Evolutionary conservation across 2,113 vertebrate genomes (phyloP).

Genomic region (Copsychus sechellarum): DNA sequence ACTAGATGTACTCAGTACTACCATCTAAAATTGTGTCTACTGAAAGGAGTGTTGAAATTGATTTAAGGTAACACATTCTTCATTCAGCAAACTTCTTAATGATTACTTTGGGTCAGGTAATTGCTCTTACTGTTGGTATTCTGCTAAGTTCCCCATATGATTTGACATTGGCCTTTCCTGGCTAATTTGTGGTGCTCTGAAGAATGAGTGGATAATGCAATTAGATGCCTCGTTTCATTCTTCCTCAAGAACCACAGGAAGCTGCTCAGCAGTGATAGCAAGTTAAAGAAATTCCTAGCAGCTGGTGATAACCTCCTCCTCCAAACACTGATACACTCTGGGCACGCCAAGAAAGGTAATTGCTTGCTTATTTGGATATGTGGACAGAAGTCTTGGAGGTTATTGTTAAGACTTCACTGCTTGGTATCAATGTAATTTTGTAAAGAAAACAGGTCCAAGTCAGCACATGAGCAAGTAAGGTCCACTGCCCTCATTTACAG

Average conservation of each 20-base stretch:
- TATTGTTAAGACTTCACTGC: not conserved
- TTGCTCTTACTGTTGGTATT: not conserved
- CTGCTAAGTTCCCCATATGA: not conserved
- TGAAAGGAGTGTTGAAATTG: not conserved
- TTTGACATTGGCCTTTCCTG: not conserved
- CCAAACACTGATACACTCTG: not conserved
- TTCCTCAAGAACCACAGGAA: conserved; percentile 16
- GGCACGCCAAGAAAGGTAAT: not conserved
- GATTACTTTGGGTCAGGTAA: not conserved
- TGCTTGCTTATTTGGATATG: not conserved
- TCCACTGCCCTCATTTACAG: not conserved
- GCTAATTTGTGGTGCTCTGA: not conserved
- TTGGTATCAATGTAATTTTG: not conserved
- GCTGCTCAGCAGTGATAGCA: not conserved
- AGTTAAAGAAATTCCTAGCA: conserved; percentile 26
- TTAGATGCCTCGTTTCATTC: conserved; percentile 28
- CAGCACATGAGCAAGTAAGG: not conserved
- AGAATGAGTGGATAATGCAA: conserved; percentile 24
- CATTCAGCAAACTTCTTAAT: not conserved
- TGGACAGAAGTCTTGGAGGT: not conserved
- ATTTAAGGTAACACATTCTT: not conserved
- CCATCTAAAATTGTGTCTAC: not conserved
- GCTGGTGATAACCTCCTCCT: not conserved
- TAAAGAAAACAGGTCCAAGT: not conserved
- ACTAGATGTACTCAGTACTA: not conserved